A percentile compares a stretch with the other conserved stretches of the same genome.
These are phyloP conservation scores for Digitonthophagus gazella DNA, from an alignment of 2,888 invertebrate genomes.

Conservation along the genomic window DNA sequence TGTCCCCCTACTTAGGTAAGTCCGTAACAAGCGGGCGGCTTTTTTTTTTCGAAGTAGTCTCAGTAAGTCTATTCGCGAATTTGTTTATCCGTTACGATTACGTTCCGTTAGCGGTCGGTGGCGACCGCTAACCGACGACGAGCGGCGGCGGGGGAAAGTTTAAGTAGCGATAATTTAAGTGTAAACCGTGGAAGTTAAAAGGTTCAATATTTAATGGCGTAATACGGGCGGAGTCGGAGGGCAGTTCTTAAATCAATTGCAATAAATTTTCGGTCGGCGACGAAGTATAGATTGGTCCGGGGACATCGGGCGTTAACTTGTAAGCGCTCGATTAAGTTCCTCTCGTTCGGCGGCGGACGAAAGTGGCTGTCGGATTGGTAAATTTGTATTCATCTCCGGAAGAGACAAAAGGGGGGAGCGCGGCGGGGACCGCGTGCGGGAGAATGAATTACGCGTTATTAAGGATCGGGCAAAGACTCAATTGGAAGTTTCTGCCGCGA, in stretches of 20 bases:
- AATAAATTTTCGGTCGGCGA: slow-evolving; percentile 3
- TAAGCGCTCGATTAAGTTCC: slow-evolving; percentile 10
- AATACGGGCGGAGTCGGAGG: not conserved
- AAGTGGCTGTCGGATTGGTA: slow-evolving; percentile 9
- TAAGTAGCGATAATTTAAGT: slow-evolving; percentile 4
- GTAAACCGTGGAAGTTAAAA: not conserved
- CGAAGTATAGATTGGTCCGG: slow-evolving; percentile 12
- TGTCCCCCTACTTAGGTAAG: too few species aligned
- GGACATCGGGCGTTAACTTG: slow-evolving; percentile 8
- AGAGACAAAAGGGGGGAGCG: slow-evolving; percentile 11
- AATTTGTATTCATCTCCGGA: slow-evolving; percentile 15
- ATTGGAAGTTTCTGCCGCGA: slow-evolving; percentile 47
- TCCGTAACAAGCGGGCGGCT: too few species aligned
- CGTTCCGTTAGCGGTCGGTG: not conserved
- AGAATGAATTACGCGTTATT: slow-evolving; percentile 45
- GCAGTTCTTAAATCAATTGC: slow-evolving; percentile 6
- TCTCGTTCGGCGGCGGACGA: not conserved
- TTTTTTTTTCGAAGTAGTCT: too few species aligned
- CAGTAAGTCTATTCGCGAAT: too few species aligned
- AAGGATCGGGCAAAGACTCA: slow-evolving; percentile 43
- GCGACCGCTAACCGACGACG: not conserved
- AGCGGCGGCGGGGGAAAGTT: not conserved
- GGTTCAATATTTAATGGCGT: not conserved
- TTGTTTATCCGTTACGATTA: not conserved
- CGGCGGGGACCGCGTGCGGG: slow-evolving; percentile 15